phyloP scores from a whole-genome alignment of 2,888 invertebrate species.

The Lacanobia wlatinum region DNA sequence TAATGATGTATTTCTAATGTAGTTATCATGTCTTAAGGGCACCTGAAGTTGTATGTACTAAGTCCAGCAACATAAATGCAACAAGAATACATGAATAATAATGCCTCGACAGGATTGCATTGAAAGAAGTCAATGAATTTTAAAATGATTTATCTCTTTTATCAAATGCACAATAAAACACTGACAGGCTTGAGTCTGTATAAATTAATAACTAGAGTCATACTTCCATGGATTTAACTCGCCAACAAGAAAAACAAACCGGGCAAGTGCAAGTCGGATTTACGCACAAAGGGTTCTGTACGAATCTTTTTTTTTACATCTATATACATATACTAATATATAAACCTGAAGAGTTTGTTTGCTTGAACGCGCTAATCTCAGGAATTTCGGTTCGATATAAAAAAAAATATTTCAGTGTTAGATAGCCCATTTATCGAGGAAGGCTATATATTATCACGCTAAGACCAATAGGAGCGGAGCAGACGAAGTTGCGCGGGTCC shows the following conservation, averaged over 20 bases:
- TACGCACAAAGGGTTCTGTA: neutral
- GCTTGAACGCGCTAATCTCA: too few species aligned
- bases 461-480: too few species aligned
- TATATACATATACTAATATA: too few species aligned
- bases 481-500: too few species aligned
- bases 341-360: too few species aligned
- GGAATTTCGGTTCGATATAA: too few species aligned
- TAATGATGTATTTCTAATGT: too few species aligned
- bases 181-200: conserved; percentile 28
- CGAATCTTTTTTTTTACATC: too few species aligned
- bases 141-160: neutral
- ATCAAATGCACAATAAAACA: neutral
- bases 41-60: neutral
- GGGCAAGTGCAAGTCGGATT: too few species aligned
- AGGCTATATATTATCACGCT: too few species aligned
- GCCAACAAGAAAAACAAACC: neutral
- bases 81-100: conserved; percentile 14
- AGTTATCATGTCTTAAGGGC: neutral
- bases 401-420: too few species aligned
- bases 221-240: neutral
- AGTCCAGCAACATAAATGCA: neutral
- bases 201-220: neutral
- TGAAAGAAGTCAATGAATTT: neutral
- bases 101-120: conserved; percentile 1
- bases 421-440: too few species aligned